These are phyloP conservation scores for Bombylius major DNA, from an alignment of 2,888 invertebrate genomes.

Conservation along the genomic window DNA sequence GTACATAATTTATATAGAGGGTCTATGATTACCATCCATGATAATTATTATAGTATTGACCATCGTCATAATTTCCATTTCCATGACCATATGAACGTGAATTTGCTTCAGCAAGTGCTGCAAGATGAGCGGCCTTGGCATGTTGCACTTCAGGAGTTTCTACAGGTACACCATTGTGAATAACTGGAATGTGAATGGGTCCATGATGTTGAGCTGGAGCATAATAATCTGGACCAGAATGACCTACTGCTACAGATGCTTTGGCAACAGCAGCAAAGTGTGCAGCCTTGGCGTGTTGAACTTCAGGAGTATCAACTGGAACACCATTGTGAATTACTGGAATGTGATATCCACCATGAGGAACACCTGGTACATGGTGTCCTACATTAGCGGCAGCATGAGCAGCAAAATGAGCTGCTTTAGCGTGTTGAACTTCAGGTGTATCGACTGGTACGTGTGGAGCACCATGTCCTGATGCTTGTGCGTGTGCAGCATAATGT, in stretches of 20 bases:
- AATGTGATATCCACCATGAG: constrained; percentile 27
- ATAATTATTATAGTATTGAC: background rate
- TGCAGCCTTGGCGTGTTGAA: constrained; percentile 36
- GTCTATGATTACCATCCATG: background rate
- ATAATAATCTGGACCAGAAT: constrained; percentile 16
- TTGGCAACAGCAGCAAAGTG: constrained; percentile 33
- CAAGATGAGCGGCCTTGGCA: constrained; percentile 35
- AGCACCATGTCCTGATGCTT: constrained; percentile 25
- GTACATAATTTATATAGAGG: background rate
- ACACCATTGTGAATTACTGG: constrained; percentile 38
- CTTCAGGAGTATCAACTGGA: constrained; percentile 41
- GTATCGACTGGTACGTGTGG: constrained; percentile 37
- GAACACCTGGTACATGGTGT: constrained; percentile 17
- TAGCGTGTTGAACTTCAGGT: constrained; percentile 39
- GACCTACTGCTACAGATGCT: constrained; percentile 20
- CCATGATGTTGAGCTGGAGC: constrained; percentile 30
- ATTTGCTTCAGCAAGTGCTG: constrained; percentile 32
- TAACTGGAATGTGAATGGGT: constrained; percentile 36
- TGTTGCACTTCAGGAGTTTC: constrained; percentile 42
- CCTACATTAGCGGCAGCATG: constrained; percentile 26
- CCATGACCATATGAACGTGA: constrained; percentile 12
- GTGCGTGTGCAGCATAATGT: constrained; percentile 35
- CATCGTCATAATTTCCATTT: background rate
- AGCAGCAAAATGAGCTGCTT: constrained; percentile 35
- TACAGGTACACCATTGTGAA: constrained; percentile 39